Evolutionary conservation across 2,113 vertebrate genomes (phyloP).

Genomic region (Paedocypris sp.): DNA sequence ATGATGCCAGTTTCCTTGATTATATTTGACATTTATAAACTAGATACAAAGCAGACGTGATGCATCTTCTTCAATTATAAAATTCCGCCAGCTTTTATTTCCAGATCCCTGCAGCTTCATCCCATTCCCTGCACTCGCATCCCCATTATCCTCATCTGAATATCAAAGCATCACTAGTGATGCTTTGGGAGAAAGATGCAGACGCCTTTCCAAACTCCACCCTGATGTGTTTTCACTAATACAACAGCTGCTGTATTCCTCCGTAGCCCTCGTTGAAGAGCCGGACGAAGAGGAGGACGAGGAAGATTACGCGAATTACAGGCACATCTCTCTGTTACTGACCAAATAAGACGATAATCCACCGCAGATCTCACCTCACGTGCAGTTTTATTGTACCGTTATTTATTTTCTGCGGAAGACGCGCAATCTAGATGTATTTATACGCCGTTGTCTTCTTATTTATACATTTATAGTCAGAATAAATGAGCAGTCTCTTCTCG

Average conservation of each 20-base stretch:
- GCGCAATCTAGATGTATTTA: conserved; percentile 83
- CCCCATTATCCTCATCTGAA: conserved; percentile 63
- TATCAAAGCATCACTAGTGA: conserved; percentile 63
- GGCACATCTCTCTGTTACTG: conserved; percentile 73
- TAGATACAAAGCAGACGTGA: too few species aligned
- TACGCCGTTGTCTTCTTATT: conserved; percentile 86
- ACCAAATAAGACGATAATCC: conserved; percentile 68
- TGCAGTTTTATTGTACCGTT: conserved; percentile 72
- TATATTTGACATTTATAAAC: not conserved
- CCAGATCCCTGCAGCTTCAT: too few species aligned
- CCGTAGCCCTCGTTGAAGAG: conserved; percentile 80
- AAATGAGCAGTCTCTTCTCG: conserved; percentile 45
- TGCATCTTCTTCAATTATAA: too few species aligned
- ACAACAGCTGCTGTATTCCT: conserved; percentile 81
- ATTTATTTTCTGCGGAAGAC: conserved; percentile 83
- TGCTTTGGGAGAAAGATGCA: conserved; percentile 47
- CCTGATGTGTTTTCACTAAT: conserved; percentile 77
- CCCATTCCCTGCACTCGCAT: conserved; percentile 53
- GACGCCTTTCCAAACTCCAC: conserved; percentile 58
- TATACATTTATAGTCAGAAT: conserved; percentile 81
- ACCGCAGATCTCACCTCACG: conserved; percentile 61
- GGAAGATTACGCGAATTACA: conserved; percentile 68
- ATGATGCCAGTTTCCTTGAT: not conserved
- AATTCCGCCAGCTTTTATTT: too few species aligned
- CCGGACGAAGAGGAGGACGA: conserved; percentile 73